Conservation (phyloP, 2,113 vertebrate species). For the Apaloderma vittatum region DNA sequence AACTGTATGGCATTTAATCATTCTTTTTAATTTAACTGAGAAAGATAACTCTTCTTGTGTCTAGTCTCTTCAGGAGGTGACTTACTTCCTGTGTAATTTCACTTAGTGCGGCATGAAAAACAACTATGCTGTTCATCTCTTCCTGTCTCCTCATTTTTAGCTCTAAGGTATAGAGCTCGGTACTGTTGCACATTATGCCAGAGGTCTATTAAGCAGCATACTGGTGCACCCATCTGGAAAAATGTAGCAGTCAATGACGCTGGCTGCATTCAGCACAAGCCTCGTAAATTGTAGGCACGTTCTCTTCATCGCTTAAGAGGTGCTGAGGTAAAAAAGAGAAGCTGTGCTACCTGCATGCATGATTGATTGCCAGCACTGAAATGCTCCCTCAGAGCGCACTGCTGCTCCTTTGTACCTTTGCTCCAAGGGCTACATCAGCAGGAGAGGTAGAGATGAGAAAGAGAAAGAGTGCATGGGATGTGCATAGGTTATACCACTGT, state of each 20-base stretch:
- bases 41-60: background rate
- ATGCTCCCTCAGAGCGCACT: fast-evolving
- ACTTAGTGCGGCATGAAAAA: background rate
- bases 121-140: conserved; percentile 23
- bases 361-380: background rate
- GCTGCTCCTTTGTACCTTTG: background rate
- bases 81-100: conserved; percentile 64
- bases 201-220: conserved; percentile 67
- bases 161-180: conserved; percentile 1
- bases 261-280: conserved; percentile 17
- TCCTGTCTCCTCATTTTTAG: conserved; percentile 45
- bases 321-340: conserved; percentile 20
- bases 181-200: conserved; percentile 39
- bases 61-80: conserved; percentile 34
- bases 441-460: background rate
- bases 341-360: background rate
- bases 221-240: conserved; percentile 63
- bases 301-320: background rate
- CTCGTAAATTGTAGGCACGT: conserved; percentile 27
- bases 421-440: background rate
- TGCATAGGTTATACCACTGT: background rate
- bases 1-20: conserved; percentile 27
- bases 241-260: conserved; percentile 52
- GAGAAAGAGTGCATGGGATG: background rate
- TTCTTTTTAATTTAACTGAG: conserved; percentile 6